Base-by-base conservation (phyloP, 2,797 vertebrate genomes). In the Podargus strigoides region DNA sequence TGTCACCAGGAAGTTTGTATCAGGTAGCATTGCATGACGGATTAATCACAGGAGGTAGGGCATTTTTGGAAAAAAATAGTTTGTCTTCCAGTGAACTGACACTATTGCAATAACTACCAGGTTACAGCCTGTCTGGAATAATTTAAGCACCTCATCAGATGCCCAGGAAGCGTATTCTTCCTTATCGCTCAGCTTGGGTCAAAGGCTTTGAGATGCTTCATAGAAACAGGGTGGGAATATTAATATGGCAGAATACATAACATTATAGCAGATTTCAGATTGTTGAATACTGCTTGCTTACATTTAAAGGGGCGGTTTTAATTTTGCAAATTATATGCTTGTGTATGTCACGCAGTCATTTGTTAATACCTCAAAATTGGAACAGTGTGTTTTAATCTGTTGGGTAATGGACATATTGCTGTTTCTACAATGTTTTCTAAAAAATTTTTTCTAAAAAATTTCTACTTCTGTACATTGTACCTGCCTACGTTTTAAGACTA, bases 71-170 rank as follows among this genome's bases (percentile, higher is more conserved):
- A 69, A 90, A 87, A 80, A 94, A 87, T 78, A 26, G 73, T 89
- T 87, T 78, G 70, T 63, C 72, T 86, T 87, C 95, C 55, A 70
- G 66, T 72, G 78, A 96, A 91, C 89, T 95, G 91, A 77, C 78
- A 90, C 85, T 94, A 87, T 85, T 96, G 96, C 66, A 87, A 56
- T 87, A 84, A n/a, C 47, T 59, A 85, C 85, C 82, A 95, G 89
- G 87, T 97, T 97, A 83, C 77, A 95, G 90, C 66, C 69, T 92
- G 82, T 96, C 93, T 86, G 93, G 91, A 95, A 77, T 97, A 97
- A 98, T 97, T 96, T 97, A 98, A 96, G 86, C 88, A 78, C 62
- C 78, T 95, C 69, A 49, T 91, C 78, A 87, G 77, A 34, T 3
- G 10, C 58, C 28, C 64, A 32, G 50, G 52, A 80, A 77, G 62